A percentile compares a stretch with the other conserved stretches of the same genome.
phyloP scores from a whole-genome alignment of 2,113 vertebrate genomes.

The Hiodon tergisus region DNA sequence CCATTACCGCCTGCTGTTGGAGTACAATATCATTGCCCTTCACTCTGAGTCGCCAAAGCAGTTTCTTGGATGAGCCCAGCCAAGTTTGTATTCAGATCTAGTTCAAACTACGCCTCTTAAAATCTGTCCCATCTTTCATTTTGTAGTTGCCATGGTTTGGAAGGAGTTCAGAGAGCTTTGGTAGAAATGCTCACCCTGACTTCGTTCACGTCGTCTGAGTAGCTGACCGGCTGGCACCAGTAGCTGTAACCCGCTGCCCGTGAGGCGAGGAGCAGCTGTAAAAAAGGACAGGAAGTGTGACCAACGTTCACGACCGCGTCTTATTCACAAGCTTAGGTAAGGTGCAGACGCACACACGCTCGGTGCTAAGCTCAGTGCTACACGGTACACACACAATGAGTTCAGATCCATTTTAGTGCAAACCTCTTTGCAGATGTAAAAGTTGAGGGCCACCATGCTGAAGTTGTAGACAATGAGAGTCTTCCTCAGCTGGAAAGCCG shows the following conservation, averaged over 20 bases:
- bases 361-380: no score
- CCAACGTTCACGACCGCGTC: neutral
- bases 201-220: constrained; percentile 91
- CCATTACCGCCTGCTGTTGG: no score
- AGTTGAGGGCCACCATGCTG: constrained; percentile 97
- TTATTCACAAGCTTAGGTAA: neutral
- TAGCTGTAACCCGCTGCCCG: constrained; percentile 93
- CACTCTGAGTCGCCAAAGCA: no score
- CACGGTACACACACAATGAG: no score
- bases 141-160: no score
- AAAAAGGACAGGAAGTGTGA: neutral
- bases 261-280: constrained; percentile 83
- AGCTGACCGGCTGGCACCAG: constrained; percentile 92
- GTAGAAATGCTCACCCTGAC: constrained; percentile 78
- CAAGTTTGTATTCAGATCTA: no score
- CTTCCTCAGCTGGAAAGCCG: constrained; percentile 84
- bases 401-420: constrained; percentile 20
- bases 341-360: neutral
- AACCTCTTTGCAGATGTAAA: constrained; percentile 99
- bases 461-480: constrained; percentile 95
- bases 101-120: no score
- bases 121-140: no score
- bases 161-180: no score
- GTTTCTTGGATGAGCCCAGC: no score
- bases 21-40: no score